phyloP scores from a whole-genome alignment of 2,888 invertebrate species.

The Xestia xanthographa region DNA sequence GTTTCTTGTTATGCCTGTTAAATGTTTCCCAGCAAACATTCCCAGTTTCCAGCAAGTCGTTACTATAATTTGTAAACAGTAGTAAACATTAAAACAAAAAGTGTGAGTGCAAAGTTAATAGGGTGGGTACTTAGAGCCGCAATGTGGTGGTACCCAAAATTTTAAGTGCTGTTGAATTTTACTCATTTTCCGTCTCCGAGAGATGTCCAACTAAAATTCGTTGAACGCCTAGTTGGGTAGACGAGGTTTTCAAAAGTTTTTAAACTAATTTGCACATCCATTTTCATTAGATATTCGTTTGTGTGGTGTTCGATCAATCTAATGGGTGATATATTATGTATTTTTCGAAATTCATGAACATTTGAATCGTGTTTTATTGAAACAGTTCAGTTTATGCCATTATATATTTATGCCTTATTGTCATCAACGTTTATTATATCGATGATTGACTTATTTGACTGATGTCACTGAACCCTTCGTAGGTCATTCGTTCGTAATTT shows the following conservation, averaged over 20 bases:
- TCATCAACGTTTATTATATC: background rate
- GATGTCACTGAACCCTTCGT: background rate
- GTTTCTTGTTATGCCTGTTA: conserved; percentile 24
- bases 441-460: background rate
- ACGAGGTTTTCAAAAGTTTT: conserved; percentile 71
- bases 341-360: background rate
- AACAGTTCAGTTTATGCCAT: background rate
- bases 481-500: background rate
- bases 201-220: conserved; percentile 68
- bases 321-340: background rate
- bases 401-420: no score
- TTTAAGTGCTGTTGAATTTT: conserved; percentile 69
- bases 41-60: conserved; percentile 45
- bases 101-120: conserved; percentile 62
- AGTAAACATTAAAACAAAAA: conserved; percentile 63
- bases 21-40: conserved; percentile 43
- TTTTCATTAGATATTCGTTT: conserved; percentile 71
- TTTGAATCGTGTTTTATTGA: background rate
- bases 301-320: conserved; percentile 40
- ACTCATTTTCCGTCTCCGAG: conserved; percentile 64
- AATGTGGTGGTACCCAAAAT: conserved; percentile 62
- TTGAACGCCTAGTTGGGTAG: conserved; percentile 68
- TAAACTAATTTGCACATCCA: conserved; percentile 71
- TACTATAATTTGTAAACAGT: conserved; percentile 55
- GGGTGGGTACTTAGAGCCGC: conserved; percentile 54